These are phyloP conservation scores for Chaenocephalus aceratus DNA, from an alignment of 2,113 vertebrate genomes.

Conservation along the genomic window DNA sequence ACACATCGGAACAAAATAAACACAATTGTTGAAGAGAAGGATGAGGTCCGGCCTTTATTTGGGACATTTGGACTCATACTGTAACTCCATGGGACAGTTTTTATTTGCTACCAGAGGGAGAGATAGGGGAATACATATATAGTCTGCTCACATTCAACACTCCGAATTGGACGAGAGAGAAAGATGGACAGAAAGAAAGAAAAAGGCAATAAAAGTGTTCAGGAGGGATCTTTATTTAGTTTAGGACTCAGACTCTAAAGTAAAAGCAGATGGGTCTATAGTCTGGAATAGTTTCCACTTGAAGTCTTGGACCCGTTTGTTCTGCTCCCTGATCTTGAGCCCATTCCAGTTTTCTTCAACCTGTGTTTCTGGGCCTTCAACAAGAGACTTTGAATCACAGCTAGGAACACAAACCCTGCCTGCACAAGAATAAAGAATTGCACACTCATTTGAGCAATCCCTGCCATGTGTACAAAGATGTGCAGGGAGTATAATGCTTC, in stretches of 20 bases:
- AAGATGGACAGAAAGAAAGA: conserved; percentile 67
- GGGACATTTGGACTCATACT: conserved; percentile 47
- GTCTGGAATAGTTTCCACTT: conserved; percentile 85
- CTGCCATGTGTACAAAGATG: conserved; percentile 29
- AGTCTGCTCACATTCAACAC: background rate
- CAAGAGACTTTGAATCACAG: conserved; percentile 44
- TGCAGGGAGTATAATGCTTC: conserved; percentile 13
- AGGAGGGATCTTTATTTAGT: conserved; percentile 85
- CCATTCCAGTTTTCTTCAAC: conserved; percentile 67
- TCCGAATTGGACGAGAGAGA: conserved; percentile 30
- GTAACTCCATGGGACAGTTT: conserved; percentile 49
- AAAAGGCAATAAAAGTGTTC: conserved; percentile 76
- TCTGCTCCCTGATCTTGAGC: conserved; percentile 68
- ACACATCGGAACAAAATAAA: conserved; percentile 38
- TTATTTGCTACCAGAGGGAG: conserved; percentile 57
- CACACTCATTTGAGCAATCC: conserved; percentile 2
- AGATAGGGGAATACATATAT: conserved; percentile 12
- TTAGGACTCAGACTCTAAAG: conserved; percentile 81
- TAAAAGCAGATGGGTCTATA: conserved; percentile 84
- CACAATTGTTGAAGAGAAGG: conserved; percentile 42
- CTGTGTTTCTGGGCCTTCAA: conserved; percentile 61
- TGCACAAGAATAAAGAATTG: background rate
- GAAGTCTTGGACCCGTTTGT: conserved; percentile 78
- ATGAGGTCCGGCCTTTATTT: conserved; percentile 39
- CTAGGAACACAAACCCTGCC: conserved; percentile 26